Evolutionary conservation across 2,797 vertebrate genomes (phyloP).

Genomic region (Syngnathus acus): DNA sequence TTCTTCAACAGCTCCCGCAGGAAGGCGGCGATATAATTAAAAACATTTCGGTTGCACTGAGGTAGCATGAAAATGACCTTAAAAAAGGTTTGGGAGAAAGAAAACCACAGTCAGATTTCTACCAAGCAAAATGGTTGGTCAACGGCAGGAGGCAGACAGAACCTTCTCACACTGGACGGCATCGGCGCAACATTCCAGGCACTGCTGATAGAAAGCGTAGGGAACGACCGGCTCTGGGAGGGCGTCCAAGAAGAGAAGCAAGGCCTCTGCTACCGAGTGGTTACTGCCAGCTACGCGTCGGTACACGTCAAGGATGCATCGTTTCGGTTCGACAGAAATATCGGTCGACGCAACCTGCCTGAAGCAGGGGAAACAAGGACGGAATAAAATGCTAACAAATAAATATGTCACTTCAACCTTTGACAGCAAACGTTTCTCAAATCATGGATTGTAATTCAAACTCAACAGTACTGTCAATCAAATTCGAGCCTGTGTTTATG

Average conservation of each 20-base stretch:
- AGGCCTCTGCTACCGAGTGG: slow-evolving; percentile 90
- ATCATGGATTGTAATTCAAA: no score
- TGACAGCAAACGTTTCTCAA: no score
- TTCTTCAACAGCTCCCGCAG: slow-evolving; percentile 86
- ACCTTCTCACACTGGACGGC: slow-evolving; percentile 81
- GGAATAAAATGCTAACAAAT: no score
- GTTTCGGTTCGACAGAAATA: background rate
- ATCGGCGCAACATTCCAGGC: slow-evolving; percentile 66
- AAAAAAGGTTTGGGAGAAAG: slow-evolving; percentile 16
- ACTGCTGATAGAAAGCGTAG: slow-evolving; percentile 73
- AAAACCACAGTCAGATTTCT: background rate
- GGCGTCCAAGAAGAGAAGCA: slow-evolving; percentile 91
- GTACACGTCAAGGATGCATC: slow-evolving; percentile 45
- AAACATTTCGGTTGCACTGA: slow-evolving; percentile 85
- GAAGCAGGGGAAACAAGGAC: no score
- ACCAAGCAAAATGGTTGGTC: no score
- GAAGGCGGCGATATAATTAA: slow-evolving; percentile 87
- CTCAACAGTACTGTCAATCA: no score
- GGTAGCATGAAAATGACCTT: slow-evolving; percentile 83
- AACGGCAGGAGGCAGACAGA: background rate
- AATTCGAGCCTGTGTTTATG: no score
- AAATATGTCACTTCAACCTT: no score
- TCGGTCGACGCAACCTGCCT: no score
- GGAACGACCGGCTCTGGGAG: slow-evolving; percentile 91
- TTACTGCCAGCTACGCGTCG: slow-evolving; percentile 80